phyloP scores from a whole-genome alignment of 2,888 invertebrate species.

The Agelastica alni region DNA sequence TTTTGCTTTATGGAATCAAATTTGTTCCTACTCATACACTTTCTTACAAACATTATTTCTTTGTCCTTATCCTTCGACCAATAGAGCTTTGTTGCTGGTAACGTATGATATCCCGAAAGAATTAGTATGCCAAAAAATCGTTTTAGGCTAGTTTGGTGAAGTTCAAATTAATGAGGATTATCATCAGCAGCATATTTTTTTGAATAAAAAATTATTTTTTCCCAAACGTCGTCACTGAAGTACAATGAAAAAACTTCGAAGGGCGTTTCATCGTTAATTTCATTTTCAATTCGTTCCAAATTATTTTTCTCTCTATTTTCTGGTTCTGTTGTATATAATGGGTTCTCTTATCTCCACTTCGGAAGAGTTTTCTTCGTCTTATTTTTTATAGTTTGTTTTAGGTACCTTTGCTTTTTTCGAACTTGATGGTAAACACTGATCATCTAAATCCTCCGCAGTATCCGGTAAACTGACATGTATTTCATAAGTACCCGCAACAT shows the following conservation, averaged over 20 bases:
- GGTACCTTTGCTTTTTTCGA: background rate
- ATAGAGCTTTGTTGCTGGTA: conserved; percentile 17
- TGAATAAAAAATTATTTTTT: conserved; percentile 6
- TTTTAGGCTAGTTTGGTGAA: conserved; percentile 5
- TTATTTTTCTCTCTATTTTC: background rate
- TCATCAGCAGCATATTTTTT: conserved; percentile 15
- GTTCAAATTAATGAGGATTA: conserved; percentile 11
- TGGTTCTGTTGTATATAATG: conserved; percentile 2
- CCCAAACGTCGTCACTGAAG: conserved; percentile 14
- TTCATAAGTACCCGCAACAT: background rate
- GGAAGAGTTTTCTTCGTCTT: background rate
- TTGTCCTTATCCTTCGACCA: conserved; percentile 13
- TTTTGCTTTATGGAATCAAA: background rate
- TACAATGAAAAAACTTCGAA: conserved; percentile 14
- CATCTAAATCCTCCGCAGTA: background rate
- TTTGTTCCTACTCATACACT: background rate
- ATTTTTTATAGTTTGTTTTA: background rate
- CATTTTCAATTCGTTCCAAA: conserved; percentile 6
- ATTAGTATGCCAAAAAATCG: conserved; percentile 13
- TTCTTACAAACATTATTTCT: conserved; percentile 3
- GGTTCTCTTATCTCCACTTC: background rate
- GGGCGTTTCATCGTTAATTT: conserved; percentile 6
- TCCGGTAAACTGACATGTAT: conserved; percentile 1
- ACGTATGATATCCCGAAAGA: conserved; percentile 10
- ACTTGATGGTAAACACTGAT: background rate